Conservation (phyloP, 1,140 invertebrate genomes). For the Amyelois transitella region DNA sequence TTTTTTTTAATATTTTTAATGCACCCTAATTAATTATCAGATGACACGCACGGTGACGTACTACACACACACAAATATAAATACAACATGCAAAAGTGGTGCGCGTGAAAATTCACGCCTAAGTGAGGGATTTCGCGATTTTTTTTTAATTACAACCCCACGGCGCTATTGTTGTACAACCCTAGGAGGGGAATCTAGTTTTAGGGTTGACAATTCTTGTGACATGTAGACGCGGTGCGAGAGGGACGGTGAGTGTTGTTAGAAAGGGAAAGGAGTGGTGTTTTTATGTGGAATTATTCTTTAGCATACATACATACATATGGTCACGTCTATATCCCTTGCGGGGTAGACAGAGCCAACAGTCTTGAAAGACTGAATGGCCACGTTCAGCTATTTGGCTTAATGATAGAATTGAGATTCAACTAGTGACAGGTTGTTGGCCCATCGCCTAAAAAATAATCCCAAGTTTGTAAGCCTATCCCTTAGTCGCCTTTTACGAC, state of each 20-base stretch:
- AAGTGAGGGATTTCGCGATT: slow-evolving; percentile 31
- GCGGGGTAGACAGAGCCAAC: no score
- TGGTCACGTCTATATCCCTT: no score
- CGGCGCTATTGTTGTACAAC: slow-evolving; percentile 49
- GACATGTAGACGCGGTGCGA: not conserved
- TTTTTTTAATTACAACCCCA: slow-evolving; percentile 60
- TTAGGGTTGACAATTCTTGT: slow-evolving; percentile 30
- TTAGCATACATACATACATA: no score
- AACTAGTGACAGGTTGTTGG: no score
- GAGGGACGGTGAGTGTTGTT: not conserved
- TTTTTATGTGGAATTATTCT: no score
- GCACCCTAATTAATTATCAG: slow-evolving; percentile 8
- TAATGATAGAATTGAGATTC: no score
- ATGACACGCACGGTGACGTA: slow-evolving; percentile 4
- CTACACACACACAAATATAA: slow-evolving; percentile 5
- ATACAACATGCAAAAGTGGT: slow-evolving; percentile 21
- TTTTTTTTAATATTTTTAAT: slow-evolving; percentile 10
- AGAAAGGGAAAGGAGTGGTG: not conserved
- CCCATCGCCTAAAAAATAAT: no score
- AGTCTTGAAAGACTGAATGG: no score
- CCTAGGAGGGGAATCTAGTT: slow-evolving; percentile 43
- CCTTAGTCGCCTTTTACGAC: no score
- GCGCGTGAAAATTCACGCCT: slow-evolving; percentile 56
- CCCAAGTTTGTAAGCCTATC: no score
- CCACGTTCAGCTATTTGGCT: no score